Conservation (phyloP, 2,113 vertebrate genomes). For the Grammomys dolichurus region DNA sequence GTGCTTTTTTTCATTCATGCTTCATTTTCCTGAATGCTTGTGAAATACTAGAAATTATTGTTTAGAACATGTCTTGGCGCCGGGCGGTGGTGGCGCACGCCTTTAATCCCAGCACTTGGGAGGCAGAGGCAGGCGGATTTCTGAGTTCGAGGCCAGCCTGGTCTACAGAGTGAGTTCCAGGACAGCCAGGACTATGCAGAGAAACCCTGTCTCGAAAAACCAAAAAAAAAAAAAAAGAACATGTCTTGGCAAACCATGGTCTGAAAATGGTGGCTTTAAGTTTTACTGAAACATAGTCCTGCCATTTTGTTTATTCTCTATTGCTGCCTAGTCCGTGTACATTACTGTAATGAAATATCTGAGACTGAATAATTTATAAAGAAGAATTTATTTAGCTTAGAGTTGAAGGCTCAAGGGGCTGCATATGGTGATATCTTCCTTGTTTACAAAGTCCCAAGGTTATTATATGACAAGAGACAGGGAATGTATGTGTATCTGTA, state of each 20-base stretch:
- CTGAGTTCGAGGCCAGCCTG: no score
- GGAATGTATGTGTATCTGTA: not conserved
- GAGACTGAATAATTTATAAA: not conserved
- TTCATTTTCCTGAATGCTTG: constrained; percentile 53
- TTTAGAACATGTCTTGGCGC: constrained; percentile 21
- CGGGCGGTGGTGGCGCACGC: no score
- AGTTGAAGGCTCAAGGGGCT: not conserved
- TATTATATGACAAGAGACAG: not conserved
- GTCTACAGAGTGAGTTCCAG: no score
- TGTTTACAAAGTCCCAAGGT: not conserved
- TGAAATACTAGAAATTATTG: constrained; percentile 29
- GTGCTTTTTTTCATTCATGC: constrained; percentile 45
- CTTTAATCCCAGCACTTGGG: no score
- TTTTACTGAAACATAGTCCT: constrained; percentile 30
- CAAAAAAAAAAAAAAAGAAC: no score
- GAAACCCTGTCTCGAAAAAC: no score
- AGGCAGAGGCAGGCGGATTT: no score
- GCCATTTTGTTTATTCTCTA: not conserved
- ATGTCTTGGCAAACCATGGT: not conserved
- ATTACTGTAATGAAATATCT: not conserved
- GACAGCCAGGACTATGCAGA: no score
- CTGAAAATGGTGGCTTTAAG: not conserved
- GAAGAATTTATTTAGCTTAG: not conserved
- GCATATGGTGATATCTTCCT: not conserved
- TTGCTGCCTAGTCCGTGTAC: not conserved